Evolutionary conservation across 2,797 vertebrate genomes (phyloP), one percentile per base, ranked within the genome.

Genomic region (Denticeps clupeoides): DNA sequence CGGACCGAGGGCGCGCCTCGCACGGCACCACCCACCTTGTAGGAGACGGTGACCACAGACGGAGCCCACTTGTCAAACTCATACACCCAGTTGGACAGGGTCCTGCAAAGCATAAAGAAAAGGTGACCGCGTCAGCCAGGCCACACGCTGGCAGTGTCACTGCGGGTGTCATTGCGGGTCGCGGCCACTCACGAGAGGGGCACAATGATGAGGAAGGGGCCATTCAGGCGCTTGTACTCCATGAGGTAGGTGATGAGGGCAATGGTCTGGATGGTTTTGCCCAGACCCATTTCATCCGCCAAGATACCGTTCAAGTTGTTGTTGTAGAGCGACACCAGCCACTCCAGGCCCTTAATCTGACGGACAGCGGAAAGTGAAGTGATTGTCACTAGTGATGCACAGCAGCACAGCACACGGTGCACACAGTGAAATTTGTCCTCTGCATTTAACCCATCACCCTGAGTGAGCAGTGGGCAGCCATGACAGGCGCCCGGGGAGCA

Each of bases 1-100:
- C n/a, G n/a, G n/a, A n/a, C n/a, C n/a, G n/a, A n/a, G n/a, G n/a
- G n/a, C n/a, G n/a, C n/a, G n/a, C n/a, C n/a, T n/a, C n/a, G 13
- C 8, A 22, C 2, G 7, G 4, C 19, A 32, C 8, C 15, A 51
- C 82, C 45, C 60, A 87, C 93, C 90, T 97, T 98, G 74, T 98
- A 98, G 3, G 93, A 96, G 47, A 97, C 74, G 72, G 91, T 93
- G 42, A 93, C 89, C 44, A 97, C 93, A 0, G 93, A 93, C 1
- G 93, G 93, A 4, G 90, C 91, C 93, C 92, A 97, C 48, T 97
- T 97, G 77, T 97, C 93, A 53, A 97, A 97, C 77, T 97, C 93
- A 0, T 93, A 95, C 0, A 93, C 93, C 93, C 93, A 97, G 71
- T 97, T 97, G 24, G 93, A 97, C 41, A 97, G 71, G 19, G 93